A percentile compares a stretch with the other conserved stretches of the same genome.
Conservation (phyloP, 2,888 invertebrate species). For the Tigriopus californicus region DNA sequence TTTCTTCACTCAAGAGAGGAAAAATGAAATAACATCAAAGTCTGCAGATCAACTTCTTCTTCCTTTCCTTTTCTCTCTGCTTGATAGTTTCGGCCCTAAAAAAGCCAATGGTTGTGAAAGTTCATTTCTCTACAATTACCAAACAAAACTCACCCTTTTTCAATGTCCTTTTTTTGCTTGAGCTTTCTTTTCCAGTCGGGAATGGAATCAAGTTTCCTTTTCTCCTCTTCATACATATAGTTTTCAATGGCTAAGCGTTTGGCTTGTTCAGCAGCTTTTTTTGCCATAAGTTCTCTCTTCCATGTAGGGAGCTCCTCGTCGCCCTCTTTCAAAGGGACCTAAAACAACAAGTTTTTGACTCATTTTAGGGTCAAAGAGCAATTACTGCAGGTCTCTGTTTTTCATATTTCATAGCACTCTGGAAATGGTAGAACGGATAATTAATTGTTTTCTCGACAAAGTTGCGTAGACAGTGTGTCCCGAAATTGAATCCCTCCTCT, state of each 20-base stretch:
- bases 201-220: conserved; percentile 60
- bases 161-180: conserved; percentile 47
- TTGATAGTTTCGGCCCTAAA: not conserved
- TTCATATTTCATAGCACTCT: too few species aligned
- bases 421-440: too few species aligned
- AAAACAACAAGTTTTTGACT: conserved; percentile 20
- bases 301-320: conserved; percentile 71
- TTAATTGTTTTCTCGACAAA: too few species aligned
- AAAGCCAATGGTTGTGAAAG: too few species aligned
- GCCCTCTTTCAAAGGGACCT: conserved; percentile 74
- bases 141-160: conserved; percentile 19
- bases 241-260: conserved; percentile 73
- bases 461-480: too few species aligned
- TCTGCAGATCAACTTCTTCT: not conserved
- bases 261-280: conserved; percentile 81
- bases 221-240: conserved; percentile 60
- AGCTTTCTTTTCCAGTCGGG: conserved; percentile 88
- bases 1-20: too few species aligned
- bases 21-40: not conserved
- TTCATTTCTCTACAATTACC: too few species aligned
- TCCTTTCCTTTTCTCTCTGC: not conserved
- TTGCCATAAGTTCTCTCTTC: conserved; percentile 87
- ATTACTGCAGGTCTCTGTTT: too few species aligned
- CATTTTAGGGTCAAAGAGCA: not conserved
- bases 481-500: too few species aligned